Conservation (phyloP, 2,888 invertebrate species). For the Cerastis leucographa region DNA sequence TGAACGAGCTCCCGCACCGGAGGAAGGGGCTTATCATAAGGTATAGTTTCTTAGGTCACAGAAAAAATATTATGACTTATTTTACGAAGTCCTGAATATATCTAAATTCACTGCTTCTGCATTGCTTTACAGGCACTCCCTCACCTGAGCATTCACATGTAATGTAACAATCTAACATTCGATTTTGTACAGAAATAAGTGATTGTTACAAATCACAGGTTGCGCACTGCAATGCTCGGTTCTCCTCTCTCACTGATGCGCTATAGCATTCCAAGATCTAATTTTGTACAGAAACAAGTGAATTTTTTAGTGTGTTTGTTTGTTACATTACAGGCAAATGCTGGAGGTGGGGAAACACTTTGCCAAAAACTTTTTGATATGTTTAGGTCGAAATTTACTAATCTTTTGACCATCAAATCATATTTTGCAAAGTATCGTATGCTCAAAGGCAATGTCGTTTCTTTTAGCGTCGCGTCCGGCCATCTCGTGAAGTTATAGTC, state of each 20-base stretch:
- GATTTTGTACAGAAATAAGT: too few relatives aligned
- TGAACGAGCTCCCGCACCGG: conserved; percentile 77
- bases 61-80: neutral
- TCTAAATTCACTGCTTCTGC: neutral
- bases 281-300: too few relatives aligned
- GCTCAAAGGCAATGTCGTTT: neutral
- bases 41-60: conserved; percentile 62
- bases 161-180: too few relatives aligned
- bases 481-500: conserved; percentile 92
- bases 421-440: neutral
- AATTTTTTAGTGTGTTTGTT: too few relatives aligned
- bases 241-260: too few relatives aligned
- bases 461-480: conserved; percentile 89
- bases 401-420: neutral
- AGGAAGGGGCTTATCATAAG: conserved; percentile 84
- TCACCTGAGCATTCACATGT: too few relatives aligned
- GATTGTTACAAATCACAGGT: too few relatives aligned
- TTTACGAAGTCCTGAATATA: neutral
- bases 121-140: neutral
- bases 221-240: too few relatives aligned
- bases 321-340: too few relatives aligned
- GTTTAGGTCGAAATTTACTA: neutral
- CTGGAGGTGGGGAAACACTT: neutral
- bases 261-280: too few relatives aligned
- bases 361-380: neutral